phyloP scores from a whole-genome alignment of 2,888 invertebrate genomes.

The Piscicola geometra region DNA sequence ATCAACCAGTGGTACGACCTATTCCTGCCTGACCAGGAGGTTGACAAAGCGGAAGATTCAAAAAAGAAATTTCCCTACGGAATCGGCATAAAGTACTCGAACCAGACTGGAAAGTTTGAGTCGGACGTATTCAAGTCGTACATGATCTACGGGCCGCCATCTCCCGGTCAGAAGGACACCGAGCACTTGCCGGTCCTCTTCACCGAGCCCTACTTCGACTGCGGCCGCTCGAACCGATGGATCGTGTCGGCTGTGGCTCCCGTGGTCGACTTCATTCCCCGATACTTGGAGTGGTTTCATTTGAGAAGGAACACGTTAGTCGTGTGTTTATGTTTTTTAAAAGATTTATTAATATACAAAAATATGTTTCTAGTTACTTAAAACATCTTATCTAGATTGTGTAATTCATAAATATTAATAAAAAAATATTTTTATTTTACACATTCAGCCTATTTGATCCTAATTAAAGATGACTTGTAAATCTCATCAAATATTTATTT shows the following conservation, averaged over 20 bases:
- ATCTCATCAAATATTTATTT: too few relatives aligned
- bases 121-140: slow-evolving; percentile 47
- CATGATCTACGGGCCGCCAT: slow-evolving; percentile 54
- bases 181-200: slow-evolving; percentile 82
- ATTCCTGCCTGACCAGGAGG: slow-evolving; percentile 83
- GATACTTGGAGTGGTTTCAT: slow-evolving; percentile 53
- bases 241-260: slow-evolving; percentile 87
- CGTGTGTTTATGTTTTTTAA: not conserved
- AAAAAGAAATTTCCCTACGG: slow-evolving; percentile 49
- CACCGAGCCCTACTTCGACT: slow-evolving; percentile 92
- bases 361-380: too few relatives aligned
- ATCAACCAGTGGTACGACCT: slow-evolving; percentile 87
- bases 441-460: too few relatives aligned
- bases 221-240: slow-evolving; percentile 91
- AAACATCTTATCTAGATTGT: too few relatives aligned
- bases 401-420: too few relatives aligned
- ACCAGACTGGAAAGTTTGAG: slow-evolving; percentile 51
- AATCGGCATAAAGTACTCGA: slow-evolving; percentile 51
- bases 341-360: too few relatives aligned
- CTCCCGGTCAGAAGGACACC: slow-evolving; percentile 51
- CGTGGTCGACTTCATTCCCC: slow-evolving; percentile 86
- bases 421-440: too few relatives aligned
- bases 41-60: slow-evolving; percentile 63
- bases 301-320: slow-evolving; percentile 50
- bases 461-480: too few relatives aligned